Conservation (phyloP, 2,113 vertebrate genomes). For the Trematomus loennbergii region DNA sequence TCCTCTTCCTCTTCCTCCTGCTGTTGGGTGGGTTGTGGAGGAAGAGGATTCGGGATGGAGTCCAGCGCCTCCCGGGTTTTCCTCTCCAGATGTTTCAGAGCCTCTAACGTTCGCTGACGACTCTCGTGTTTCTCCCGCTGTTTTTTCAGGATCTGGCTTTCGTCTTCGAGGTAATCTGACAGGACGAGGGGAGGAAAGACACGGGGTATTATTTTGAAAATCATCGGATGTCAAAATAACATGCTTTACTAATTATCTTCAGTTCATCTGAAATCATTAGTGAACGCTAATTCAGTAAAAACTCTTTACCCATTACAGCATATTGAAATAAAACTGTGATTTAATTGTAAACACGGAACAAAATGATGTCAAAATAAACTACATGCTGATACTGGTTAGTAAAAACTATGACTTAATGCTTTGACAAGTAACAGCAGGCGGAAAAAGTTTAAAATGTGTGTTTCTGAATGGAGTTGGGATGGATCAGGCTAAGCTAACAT, state of each 20-base stretch:
- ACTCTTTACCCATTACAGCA: no score
- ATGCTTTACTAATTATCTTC: not conserved
- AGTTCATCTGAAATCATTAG: not conserved
- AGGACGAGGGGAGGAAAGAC: not conserved
- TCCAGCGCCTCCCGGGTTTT: slow-evolving; percentile 53
- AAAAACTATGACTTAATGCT: no score
- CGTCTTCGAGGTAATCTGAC: slow-evolving; percentile 70
- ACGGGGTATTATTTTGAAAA: not conserved
- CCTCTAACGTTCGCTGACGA: slow-evolving; percentile 8
- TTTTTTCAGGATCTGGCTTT: slow-evolving; percentile 48
- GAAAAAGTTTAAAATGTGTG: no score
- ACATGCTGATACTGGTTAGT: no score
- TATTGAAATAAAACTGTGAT: no score
- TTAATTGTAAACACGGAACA: no score
- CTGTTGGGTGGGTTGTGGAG: slow-evolving; percentile 28
- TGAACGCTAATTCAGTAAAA: no score
- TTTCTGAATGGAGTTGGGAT: no score
- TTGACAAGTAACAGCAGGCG: no score
- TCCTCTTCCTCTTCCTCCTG: slow-evolving; percentile 56
- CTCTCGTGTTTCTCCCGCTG: slow-evolving; percentile 57
- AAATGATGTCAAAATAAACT: no score
- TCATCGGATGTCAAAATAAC: not conserved
- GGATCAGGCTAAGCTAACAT: no score
- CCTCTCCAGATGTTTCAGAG: slow-evolving; percentile 15
- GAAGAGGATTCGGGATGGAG: not conserved